phyloP scores from a whole-genome alignment of 23 tunicate genomes.

The Trididemnum nubilum region DNA sequence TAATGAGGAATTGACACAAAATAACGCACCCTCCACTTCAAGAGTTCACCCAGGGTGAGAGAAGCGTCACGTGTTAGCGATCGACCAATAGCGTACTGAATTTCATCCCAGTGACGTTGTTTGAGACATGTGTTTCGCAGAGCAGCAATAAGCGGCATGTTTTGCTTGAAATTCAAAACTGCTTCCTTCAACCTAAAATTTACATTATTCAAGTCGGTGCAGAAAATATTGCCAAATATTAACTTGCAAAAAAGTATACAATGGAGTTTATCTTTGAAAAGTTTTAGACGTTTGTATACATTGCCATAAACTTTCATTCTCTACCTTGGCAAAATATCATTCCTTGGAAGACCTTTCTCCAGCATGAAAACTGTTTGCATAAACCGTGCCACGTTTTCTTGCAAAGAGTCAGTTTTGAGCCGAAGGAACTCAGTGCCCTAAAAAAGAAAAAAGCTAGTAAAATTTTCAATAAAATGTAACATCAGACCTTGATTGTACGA shows the following conservation, averaged over 20 bases:
- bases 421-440: slow-evolving; percentile 67
- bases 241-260: no score
- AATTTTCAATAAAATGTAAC: no score
- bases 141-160: slow-evolving; percentile 82
- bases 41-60: slow-evolving; percentile 76
- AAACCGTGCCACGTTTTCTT: slow-evolving; percentile 77
- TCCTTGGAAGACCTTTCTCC: slow-evolving; percentile 87
- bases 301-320: no score
- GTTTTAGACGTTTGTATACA: no score
- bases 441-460: not conserved
- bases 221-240: not conserved
- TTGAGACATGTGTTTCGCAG: slow-evolving; percentile 66
- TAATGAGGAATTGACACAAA: no score
- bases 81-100: slow-evolving; percentile 93
- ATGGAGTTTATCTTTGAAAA: no score
- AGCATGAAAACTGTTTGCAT: slow-evolving; percentile 93
- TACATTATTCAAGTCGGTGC: not conserved
- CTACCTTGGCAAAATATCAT: slow-evolving; percentile 80
- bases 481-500: no score
- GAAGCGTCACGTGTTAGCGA: slow-evolving; percentile 72
- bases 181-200: slow-evolving; percentile 62
- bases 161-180: slow-evolving; percentile 83
- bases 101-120: slow-evolving; percentile 93
- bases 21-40: slow-evolving; percentile 70
- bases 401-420: slow-evolving; percentile 70